Evolutionary conservation across 2,113 vertebrate species (phyloP), one percentile per base, ranked within the genome.

Genomic region (Aspidoscelis tigris): DNA sequence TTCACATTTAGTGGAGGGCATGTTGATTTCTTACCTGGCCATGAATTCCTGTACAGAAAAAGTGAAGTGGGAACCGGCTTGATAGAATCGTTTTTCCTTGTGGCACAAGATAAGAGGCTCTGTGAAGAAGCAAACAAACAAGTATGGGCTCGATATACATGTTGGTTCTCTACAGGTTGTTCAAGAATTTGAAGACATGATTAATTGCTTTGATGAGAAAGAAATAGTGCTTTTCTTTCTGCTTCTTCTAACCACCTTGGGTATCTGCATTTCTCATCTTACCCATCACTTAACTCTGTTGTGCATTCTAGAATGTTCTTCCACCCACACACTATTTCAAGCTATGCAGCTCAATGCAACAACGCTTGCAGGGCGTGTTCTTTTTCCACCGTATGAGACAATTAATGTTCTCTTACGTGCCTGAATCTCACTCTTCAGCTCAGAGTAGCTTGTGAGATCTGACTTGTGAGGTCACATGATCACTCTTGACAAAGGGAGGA

Each of bases 401-500:
- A 14, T 5, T 65, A 76, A 74, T 86, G 78, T 68, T 76, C 80
- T 86, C 43, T 91, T 89, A 86, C 82, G 78, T 86, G 80, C 77
- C 24, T 73, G 87, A 90, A 81, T 84, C 88, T 92, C 6, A 39
- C 84, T 90, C 66, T 85, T 91, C 86, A 61, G 88, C 91, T 74
- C 74, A 78, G 68, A 85, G 71, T 87, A 85, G 81, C 66, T 89
- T 76, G 80, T 74, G 70, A 55, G 78, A 69, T 24, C 5, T 43
- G 72, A 44, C 33, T 83, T 5, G 39, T 84, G 80, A 87, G 78
- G 81, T 84, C 92, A 91, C 22, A 53, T 91, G 89, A 93, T 89
- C 81, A 76, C 87, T 75, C 58, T 93, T 92, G 82, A 89, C 55
- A 86, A 88, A 91, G 80, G 89, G 80, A 93, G 78, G 87, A 84